These are phyloP conservation scores for Sebastolobus altivelis DNA, from an alignment of 2,797 vertebrate genomes.

Conservation along the genomic window DNA sequence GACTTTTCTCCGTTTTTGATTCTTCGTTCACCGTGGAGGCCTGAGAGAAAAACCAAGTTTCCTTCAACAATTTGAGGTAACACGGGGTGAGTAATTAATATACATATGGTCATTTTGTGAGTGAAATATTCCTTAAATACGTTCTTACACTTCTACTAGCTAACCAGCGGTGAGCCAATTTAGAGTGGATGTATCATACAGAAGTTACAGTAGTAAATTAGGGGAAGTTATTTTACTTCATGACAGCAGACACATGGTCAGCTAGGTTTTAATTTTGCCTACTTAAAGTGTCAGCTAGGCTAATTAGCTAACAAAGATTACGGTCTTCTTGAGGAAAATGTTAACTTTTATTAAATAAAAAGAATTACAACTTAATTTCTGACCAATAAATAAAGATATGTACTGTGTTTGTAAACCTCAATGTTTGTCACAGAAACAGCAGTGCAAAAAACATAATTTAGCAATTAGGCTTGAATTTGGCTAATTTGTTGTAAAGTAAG, in stretches of 20 bases:
- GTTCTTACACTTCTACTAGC: neutral
- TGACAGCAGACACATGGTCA: neutral
- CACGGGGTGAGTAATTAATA: too few relatives aligned
- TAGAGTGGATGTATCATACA: too few relatives aligned
- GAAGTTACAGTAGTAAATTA: too few relatives aligned
- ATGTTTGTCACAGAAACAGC: neutral
- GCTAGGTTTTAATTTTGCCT: too few relatives aligned
- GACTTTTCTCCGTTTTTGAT: too few relatives aligned
- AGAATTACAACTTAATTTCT: neutral
- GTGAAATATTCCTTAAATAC: neutral
- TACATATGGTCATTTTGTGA: too few relatives aligned
- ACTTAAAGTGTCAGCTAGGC: neutral
- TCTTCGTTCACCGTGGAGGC: too few relatives aligned
- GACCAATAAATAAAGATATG: neutral
- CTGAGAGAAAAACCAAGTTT: too few relatives aligned
- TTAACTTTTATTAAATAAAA: neutral
- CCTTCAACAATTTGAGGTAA: too few relatives aligned
- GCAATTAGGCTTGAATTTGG: fast-evolving
- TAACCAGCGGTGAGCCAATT: neutral
- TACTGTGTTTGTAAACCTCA: neutral
- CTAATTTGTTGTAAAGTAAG: neutral
- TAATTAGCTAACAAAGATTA: neutral
- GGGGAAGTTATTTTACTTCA: neutral
- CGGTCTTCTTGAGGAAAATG: neutral
- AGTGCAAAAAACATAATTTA: neutral